These are phyloP conservation scores for Amphilophus citrinellus DNA, from an alignment of 2,113 vertebrate genomes.

Conservation along the genomic window DNA sequence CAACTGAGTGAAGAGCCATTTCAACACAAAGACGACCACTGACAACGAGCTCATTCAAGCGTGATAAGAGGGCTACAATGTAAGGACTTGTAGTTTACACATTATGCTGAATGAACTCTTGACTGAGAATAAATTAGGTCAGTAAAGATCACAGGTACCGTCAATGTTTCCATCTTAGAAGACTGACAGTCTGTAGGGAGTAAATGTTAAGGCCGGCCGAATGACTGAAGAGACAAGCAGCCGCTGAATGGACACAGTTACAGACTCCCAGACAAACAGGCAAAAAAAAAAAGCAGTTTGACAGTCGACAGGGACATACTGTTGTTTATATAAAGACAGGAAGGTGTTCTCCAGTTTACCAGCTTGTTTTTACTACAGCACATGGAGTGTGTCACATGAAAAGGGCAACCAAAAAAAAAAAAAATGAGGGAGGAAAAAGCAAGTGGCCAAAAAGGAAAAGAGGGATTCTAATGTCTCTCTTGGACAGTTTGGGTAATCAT, in stretches of 20 bases:
- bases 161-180: neutral
- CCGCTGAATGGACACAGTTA: neutral
- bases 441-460: neutral
- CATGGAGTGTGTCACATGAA: conserved; percentile 43
- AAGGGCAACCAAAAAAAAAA: conserved; percentile 13
- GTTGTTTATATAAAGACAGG: neutral
- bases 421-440: conserved; percentile 23
- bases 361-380: conserved; percentile 45
- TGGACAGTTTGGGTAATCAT: conserved; percentile 12
- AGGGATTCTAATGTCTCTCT: neutral
- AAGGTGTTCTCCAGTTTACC: conserved; percentile 30
- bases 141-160: conserved; percentile 3
- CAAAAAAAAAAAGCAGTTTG: neutral
- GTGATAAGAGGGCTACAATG: conserved; percentile 28
- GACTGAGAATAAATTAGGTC: conserved; percentile 30
- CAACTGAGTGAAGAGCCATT: conserved; percentile 28
- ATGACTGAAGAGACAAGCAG: conserved; percentile 6
- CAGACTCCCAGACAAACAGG: conserved; percentile 3
- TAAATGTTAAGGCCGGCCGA: neutral
- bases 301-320: neutral
- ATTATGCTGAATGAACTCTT: conserved; percentile 19
- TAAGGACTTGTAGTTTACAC: conserved; percentile 5
- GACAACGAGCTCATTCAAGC: conserved; percentile 27
- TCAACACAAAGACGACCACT: conserved; percentile 21
- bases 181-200: neutral